These are phyloP conservation scores for Brachyistius frenatus DNA, from an alignment of 2,113 vertebrate species.

Conservation along the genomic window DNA sequence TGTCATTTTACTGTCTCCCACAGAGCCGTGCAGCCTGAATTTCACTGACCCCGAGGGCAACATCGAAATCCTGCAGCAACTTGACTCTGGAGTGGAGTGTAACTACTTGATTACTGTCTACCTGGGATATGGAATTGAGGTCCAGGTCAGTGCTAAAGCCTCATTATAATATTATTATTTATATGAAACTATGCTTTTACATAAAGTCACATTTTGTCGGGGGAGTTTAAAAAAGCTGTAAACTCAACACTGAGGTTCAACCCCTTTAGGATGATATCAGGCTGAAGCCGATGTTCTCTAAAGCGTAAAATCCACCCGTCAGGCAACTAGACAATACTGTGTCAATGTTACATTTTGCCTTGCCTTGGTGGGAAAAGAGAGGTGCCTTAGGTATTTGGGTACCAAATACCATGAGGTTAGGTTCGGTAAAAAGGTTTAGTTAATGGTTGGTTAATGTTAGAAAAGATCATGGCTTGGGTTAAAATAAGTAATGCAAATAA, in stretches of 20 bases:
- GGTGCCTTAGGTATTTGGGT: too few relatives aligned
- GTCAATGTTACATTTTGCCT: too few relatives aligned
- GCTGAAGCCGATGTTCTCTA: too few relatives aligned
- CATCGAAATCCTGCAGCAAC: constrained; percentile 87
- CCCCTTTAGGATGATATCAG: background rate
- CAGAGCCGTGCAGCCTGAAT: constrained; percentile 92
- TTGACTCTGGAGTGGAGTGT: constrained; percentile 88
- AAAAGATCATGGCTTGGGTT: too few relatives aligned
- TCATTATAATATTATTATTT: background rate
- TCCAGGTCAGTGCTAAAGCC: constrained; percentile 89
- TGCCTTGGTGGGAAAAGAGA: too few relatives aligned
- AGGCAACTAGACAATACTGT: too few relatives aligned
- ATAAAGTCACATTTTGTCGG: background rate
- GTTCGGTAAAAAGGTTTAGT: too few relatives aligned
- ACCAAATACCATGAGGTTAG: too few relatives aligned
- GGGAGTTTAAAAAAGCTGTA: background rate
- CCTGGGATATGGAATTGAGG: constrained; percentile 95
- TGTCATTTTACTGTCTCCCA: constrained; percentile 72
- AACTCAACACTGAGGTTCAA: background rate
- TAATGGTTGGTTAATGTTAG: too few relatives aligned
- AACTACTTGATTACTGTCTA: constrained; percentile 94
- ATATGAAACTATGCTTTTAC: background rate
- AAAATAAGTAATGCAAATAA: too few relatives aligned
- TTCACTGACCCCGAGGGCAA: constrained; percentile 92
- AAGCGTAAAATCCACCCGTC: too few relatives aligned